These are phyloP conservation scores for Pristionchus entomophagus DNA, from an alignment of 2,888 invertebrate species.

Conservation along the genomic window DNA sequence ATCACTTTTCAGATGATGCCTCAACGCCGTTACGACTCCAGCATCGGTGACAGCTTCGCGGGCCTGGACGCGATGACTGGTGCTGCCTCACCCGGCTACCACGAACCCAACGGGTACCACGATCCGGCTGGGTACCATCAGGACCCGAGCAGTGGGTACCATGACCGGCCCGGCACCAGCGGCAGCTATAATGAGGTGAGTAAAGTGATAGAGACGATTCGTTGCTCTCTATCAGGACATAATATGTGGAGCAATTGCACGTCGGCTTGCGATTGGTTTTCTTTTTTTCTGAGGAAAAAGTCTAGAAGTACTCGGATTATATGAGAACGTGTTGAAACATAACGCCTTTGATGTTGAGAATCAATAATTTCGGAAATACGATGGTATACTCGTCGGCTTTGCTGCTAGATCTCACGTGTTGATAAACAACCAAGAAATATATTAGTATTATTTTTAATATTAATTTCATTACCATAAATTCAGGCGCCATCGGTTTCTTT, in stretches of 20 bases:
- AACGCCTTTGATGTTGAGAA: not conserved
- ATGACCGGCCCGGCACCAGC: not conserved
- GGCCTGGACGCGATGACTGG: not conserved
- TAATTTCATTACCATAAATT: too few species aligned
- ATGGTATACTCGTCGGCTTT: too few species aligned
- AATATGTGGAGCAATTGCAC: too few species aligned
- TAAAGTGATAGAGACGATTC: too few species aligned
- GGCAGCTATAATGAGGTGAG: not conserved
- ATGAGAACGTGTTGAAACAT: not conserved
- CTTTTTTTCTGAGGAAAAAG: not conserved
- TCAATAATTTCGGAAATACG: too few species aligned
- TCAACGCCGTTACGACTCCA: not conserved
- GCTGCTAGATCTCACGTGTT: too few species aligned
- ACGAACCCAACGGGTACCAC: constrained; percentile 20
- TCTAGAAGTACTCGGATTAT: not conserved
- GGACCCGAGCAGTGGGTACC: not conserved
- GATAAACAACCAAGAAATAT: too few species aligned
- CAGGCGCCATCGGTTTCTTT: constrained; percentile 8
- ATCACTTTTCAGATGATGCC: constrained; percentile 25
- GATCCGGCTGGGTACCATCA: not conserved
- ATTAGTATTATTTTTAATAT: too few species aligned
- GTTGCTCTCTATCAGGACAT: too few species aligned
- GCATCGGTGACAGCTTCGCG: constrained; percentile 1
- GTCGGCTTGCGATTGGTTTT: too few species aligned
- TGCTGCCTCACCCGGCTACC: not conserved